phyloP scores from a whole-genome alignment of 2,113 vertebrate genomes.

The Coryphaenoides rupestris region DNA sequence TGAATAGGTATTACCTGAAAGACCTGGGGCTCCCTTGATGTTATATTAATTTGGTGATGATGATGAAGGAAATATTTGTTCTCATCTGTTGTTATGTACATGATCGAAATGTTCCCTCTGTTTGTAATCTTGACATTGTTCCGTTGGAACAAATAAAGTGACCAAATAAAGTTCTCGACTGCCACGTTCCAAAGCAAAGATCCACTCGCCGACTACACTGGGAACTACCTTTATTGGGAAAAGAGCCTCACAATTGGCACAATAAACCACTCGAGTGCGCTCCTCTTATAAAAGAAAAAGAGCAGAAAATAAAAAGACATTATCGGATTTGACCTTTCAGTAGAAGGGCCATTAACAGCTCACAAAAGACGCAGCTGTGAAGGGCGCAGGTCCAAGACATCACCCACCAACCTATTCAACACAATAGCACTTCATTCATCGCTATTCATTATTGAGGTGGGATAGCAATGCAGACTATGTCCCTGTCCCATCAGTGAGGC shows the following conservation, averaged over 20 bases:
- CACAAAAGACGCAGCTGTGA: slow-evolving; percentile 36
- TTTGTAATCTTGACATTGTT: too few species aligned
- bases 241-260: not conserved
- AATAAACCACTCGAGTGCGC: not conserved
- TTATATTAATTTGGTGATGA: too few species aligned
- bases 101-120: too few species aligned
- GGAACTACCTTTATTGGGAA: not conserved
- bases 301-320: too few species aligned
- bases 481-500: slow-evolving; percentile 33
- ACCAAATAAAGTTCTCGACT: too few species aligned
- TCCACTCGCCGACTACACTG: not conserved
- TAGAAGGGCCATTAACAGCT: slow-evolving; percentile 25
- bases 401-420: slow-evolving; percentile 44
- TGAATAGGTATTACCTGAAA: too few species aligned
- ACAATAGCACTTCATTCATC: slow-evolving; percentile 55
- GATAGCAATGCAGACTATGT: slow-evolving; percentile 56
- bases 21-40: too few species aligned
- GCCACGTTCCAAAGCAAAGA: too few species aligned
- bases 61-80: too few species aligned
- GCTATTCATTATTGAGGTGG: slow-evolving; percentile 44
- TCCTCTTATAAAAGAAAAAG: too few species aligned
- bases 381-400: slow-evolving; percentile 35
- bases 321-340: slow-evolving; percentile 28
- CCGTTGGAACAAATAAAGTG: too few species aligned
- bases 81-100: too few species aligned